Evolutionary conservation across 2,888 invertebrate genomes (phyloP), one percentile per base, ranked within the genome.

Genomic region (Pseudanteris insignis): DNA sequence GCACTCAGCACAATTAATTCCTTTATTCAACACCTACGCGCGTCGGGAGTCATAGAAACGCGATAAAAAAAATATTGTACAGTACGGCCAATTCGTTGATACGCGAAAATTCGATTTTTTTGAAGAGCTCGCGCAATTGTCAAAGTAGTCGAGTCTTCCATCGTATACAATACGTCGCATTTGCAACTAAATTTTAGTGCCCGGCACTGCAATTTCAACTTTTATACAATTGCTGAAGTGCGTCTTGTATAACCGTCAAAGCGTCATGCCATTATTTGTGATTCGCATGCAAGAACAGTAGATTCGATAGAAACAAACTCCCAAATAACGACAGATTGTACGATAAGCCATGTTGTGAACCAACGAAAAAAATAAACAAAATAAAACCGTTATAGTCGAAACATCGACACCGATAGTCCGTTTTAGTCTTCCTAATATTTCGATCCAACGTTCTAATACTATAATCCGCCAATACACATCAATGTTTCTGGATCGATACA

Each of bases 201-300:
- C 38, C 46, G 29, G 37, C 59, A 60, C 44, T 65, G 67, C 64
- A 68, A 71, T 73, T 74, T 75, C 72, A 69, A 37, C 43, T 30
- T 46, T 36, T 43, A 37, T 61, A 43, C 58, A 40, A 47, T 32
- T 64, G 57, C 44, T 40, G 41, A 30, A 41, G 30, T 14, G 54
- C 36, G 47, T 55, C 64, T 60, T 66, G 68, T 74, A 74, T 76
- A 77, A 77, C 77, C 77, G 73, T 72, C 71, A 69, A 69, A 72
- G 75, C 74, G 72, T 74, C 70, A 71, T 70, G 68, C 70, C 71
- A 68, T 70, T 64, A 66, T 61, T 59, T 54, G 62, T 66, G 71
- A 78, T 78, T 78, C 76, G 74, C 77, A 77, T 77, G 72, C 72
- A 70, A 64, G 69, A 68, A 68, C 63, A 67, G 71, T 71, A 70